phyloP scores from a whole-genome alignment of 2,888 invertebrate genomes.

The Lasioglossum marginatum region DNA sequence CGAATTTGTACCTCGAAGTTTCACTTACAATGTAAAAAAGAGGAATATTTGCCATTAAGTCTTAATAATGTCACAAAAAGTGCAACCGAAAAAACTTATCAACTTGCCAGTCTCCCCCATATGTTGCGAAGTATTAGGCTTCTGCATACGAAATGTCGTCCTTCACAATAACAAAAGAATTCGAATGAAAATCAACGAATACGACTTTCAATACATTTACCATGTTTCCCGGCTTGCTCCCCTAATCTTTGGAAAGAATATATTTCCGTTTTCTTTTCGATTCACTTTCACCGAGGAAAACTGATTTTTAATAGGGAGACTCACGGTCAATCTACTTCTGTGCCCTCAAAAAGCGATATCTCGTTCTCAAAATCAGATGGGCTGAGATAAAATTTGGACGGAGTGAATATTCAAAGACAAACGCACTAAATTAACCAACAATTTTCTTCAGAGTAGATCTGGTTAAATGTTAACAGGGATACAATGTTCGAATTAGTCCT shows the following conservation, averaged over 20 bases:
- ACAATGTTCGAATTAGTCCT: neutral
- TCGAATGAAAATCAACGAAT: neutral
- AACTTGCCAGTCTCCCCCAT: constrained; percentile 3
- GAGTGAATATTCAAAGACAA: neutral
- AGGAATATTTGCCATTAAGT: neutral
- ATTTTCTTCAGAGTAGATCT: neutral
- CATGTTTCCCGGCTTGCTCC: constrained; percentile 8
- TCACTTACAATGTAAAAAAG: neutral
- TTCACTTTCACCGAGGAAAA: neutral
- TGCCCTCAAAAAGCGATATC: neutral
- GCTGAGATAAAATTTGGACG: neutral
- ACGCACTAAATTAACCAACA: neutral
- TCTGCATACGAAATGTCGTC: constrained; percentile 8
- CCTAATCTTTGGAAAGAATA: neutral
- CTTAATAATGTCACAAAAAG: neutral
- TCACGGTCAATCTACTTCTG: neutral
- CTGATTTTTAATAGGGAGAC: neutral
- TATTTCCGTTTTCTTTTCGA: neutral
- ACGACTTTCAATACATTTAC: constrained; percentile 6
- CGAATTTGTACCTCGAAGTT: neutral
- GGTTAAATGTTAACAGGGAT: neutral
- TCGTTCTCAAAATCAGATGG: neutral
- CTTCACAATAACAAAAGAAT: neutral
- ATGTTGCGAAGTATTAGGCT: neutral
- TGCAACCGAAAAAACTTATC: neutral